Evolutionary conservation across 2,113 vertebrate species (phyloP).

Genomic region (Thunnus maccoyii): DNA sequence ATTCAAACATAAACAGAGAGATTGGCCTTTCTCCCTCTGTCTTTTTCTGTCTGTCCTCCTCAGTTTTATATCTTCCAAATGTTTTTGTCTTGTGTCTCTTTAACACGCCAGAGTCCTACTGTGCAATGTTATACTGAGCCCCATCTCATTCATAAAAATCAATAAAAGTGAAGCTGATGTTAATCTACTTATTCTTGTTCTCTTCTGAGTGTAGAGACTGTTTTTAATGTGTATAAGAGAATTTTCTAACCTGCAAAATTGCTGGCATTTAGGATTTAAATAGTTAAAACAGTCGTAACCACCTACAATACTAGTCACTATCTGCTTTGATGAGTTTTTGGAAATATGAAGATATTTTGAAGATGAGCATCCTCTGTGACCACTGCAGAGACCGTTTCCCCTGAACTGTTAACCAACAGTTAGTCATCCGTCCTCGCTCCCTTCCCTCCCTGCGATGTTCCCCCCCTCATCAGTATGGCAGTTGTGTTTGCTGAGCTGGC

Average conservation of each 20-base stretch:
- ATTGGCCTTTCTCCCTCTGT: constrained; percentile 1
- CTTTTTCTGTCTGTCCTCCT: background rate
- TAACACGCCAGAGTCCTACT: background rate
- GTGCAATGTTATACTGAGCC: background rate
- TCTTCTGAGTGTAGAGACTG: background rate
- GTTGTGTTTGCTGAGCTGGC: constrained; percentile 70
- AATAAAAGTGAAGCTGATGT: background rate
- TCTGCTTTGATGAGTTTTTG: background rate
- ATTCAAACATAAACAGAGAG: constrained; percentile 43
- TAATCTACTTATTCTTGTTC: background rate
- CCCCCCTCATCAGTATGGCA: constrained; percentile 70
- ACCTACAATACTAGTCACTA: background rate
- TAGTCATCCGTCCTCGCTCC: constrained; percentile 12
- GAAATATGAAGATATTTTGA: background rate
- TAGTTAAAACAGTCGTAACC: background rate
- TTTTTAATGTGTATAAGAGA: too few species aligned
- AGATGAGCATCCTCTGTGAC: background rate
- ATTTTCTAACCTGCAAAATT: too few species aligned
- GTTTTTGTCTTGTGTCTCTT: constrained; percentile 5
- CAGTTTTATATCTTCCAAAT: constrained; percentile 3
- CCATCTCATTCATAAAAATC: background rate
- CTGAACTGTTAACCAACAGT: constrained; percentile 28
- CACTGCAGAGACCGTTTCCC: constrained; percentile 19
- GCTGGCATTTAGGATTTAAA: background rate
- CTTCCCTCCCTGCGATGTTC: constrained; percentile 26